These are phyloP conservation scores for Tolypeutes matacus DNA, from an alignment of 2,797 vertebrate species.

Conservation along the genomic window DNA sequence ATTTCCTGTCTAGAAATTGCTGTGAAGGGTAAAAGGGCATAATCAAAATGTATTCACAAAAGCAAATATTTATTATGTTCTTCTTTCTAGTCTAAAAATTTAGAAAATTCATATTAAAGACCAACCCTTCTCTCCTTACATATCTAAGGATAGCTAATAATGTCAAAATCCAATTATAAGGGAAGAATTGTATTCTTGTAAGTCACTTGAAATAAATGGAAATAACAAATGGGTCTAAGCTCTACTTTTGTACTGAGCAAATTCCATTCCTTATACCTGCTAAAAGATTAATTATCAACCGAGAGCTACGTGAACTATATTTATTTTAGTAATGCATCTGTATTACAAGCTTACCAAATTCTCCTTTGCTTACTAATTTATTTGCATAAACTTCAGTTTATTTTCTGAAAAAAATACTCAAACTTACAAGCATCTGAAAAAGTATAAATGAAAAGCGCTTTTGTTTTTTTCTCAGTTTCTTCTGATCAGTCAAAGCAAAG, in stretches of 20 bases:
- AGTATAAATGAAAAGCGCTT: not conserved
- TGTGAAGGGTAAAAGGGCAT: not conserved
- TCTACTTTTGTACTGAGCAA: slow-evolving; percentile 64
- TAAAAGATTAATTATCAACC: slow-evolving; percentile 80
- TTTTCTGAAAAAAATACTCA: slow-evolving; percentile 68
- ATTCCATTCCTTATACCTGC: slow-evolving; percentile 68
- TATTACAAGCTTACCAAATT: slow-evolving; percentile 64
- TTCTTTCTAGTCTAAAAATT: slow-evolving; percentile 36
- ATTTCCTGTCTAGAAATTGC: not conserved
- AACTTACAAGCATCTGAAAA: slow-evolving; percentile 56
- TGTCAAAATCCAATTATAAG: slow-evolving; percentile 56
- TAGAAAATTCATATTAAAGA: slow-evolving; percentile 35
- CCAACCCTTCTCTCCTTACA: not conserved
- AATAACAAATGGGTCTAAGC: slow-evolving; percentile 60
- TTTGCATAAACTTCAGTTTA: slow-evolving; percentile 76
- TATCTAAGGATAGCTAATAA: slow-evolving; percentile 57
- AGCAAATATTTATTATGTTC: not conserved
- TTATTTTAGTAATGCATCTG: slow-evolving; percentile 80
- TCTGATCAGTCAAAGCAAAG: slow-evolving; percentile 61
- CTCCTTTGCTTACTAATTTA: slow-evolving; percentile 67
- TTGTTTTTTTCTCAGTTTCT: slow-evolving; percentile 42
- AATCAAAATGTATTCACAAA: slow-evolving; percentile 31
- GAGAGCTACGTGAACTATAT: slow-evolving; percentile 63
- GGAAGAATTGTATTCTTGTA: slow-evolving; percentile 44
- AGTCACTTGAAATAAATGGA: slow-evolving; percentile 73